These are phyloP conservation scores for Polydrusus pterygomalis DNA, from an alignment of 2,888 invertebrate species.

Conservation along the genomic window DNA sequence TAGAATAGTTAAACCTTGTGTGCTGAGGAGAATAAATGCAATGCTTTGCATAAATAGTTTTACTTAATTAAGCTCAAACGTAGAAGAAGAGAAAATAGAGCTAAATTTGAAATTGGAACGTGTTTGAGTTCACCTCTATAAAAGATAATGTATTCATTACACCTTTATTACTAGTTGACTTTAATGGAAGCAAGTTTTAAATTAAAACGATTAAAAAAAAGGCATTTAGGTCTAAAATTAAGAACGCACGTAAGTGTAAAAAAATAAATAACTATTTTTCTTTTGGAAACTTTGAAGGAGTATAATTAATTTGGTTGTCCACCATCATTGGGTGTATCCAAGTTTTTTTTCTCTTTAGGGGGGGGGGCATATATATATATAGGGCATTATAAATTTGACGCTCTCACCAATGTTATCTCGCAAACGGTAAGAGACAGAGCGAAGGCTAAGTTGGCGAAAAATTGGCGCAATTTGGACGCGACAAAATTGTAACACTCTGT, in stretches of 20 bases:
- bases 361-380: too few species aligned
- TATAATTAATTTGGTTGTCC: too few species aligned
- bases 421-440: too few species aligned
- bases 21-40: background rate
- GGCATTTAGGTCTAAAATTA: background rate
- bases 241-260: background rate
- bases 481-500: too few species aligned
- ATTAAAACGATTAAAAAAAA: background rate
- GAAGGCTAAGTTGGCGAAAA: too few species aligned
- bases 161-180: background rate
- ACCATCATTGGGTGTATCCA: too few species aligned
- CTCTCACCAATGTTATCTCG: too few species aligned
- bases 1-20: background rate
- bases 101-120: conserved; percentile 19
- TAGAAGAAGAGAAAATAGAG: background rate
- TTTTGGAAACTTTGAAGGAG: too few species aligned
- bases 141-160: background rate
- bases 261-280: background rate
- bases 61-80: conserved; percentile 30
- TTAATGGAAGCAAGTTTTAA: background rate
- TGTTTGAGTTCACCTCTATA: background rate
- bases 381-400: too few species aligned
- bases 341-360: too few species aligned
- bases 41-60: conserved; percentile 38
- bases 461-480: too few species aligned